These are phyloP conservation scores for Tetranychus truncatus DNA, from an alignment of 2,888 invertebrate genomes.

Conservation along the genomic window DNA sequence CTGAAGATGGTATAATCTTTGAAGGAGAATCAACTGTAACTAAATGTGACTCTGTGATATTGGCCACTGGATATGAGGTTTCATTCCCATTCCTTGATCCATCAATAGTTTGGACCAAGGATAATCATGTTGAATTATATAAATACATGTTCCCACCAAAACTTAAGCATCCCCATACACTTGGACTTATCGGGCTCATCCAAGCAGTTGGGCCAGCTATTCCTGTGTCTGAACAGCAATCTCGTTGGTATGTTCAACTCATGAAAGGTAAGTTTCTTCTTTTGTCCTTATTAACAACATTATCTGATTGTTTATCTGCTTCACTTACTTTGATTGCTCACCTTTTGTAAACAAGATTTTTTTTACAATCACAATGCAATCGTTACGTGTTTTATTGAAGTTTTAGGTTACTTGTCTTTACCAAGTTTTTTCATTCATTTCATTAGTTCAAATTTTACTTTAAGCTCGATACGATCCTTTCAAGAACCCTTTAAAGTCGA, in stretches of 20 bases:
- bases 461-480: no score
- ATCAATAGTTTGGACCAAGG: constrained; percentile 8
- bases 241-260: constrained; percentile 34
- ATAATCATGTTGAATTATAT: constrained; percentile 31
- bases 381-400: no score
- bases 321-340: no score
- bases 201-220: constrained; percentile 37
- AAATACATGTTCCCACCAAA: constrained; percentile 34
- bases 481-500: no score
- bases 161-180: constrained; percentile 29
- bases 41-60: constrained; percentile 28
- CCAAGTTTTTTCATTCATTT: no score
- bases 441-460: no score
- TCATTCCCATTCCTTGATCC: constrained; percentile 31
- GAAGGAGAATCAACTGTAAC: constrained; percentile 19
- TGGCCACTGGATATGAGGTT: constrained; percentile 33
- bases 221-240: constrained; percentile 37
- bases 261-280: constrained; percentile 28
- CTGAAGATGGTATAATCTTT: constrained; percentile 30
- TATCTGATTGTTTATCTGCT: no score
- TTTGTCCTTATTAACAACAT: no score
- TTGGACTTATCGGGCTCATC: constrained; percentile 36
- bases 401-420: no score
- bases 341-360: no score
- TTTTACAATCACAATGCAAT: no score